Evolutionary conservation across 2,888 invertebrate genomes (phyloP).

Genomic region (Spisula solida): DNA sequence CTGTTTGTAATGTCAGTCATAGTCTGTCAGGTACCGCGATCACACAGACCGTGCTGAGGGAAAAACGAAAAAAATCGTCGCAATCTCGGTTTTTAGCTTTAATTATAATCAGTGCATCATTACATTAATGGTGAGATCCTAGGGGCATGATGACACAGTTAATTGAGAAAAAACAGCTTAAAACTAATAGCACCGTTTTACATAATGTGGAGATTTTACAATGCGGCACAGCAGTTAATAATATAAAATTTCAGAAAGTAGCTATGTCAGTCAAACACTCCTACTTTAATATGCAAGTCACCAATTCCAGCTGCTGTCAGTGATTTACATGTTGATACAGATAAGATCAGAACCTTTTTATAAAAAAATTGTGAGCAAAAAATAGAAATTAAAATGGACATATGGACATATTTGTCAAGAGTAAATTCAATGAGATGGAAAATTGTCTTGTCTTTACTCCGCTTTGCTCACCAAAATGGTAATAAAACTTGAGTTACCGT

Average conservation of each 20-base stretch:
- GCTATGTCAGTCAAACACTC: not conserved
- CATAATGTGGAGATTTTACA: not conserved
- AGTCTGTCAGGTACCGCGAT: not conserved
- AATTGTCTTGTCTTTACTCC: no score
- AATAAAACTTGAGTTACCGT: no score
- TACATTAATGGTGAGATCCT: not conserved
- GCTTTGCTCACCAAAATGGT: no score
- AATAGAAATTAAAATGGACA: no score
- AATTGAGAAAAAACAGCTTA: not conserved
- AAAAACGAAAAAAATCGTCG: not conserved
- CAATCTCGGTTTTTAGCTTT: not conserved
- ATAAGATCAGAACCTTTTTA: no score
- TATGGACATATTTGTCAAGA: no score
- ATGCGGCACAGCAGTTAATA: not conserved
- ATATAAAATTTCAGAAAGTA: not conserved
- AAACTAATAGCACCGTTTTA: not conserved
- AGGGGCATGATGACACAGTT: constrained; percentile 14
- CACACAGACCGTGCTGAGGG: not conserved
- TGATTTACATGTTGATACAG: no score
- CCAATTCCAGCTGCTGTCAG: not conserved
- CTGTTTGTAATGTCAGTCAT: not conserved
- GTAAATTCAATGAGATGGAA: no score
- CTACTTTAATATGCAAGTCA: constrained; percentile 2
- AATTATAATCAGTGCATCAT: constrained; percentile 20
- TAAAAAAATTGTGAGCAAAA: no score